Conservation (phyloP, 2,797 vertebrate genomes). For the Todus mexicanus region DNA sequence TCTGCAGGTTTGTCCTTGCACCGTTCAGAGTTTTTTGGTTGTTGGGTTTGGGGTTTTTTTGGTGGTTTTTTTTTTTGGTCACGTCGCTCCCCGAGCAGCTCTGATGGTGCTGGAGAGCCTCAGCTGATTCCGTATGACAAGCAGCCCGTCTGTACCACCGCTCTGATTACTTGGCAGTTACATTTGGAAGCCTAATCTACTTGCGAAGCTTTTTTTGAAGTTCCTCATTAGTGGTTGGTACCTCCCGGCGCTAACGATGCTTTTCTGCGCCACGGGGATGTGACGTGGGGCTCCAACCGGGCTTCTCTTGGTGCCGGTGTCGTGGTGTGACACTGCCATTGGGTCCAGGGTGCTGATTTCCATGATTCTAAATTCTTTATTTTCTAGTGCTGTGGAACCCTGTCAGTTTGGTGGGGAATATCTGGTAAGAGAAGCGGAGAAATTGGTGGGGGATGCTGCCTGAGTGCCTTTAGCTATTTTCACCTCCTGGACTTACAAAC, state of each 20-base stretch:
- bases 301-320: background rate
- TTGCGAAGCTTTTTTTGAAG: background rate
- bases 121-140: background rate
- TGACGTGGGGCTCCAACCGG: accelerated
- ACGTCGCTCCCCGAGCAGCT: background rate
- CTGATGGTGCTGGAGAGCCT: background rate
- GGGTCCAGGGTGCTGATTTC: too few species aligned
- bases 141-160: background rate
- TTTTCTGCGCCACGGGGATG: background rate
- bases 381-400: background rate
- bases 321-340: background rate
- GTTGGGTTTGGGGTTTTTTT: background rate
- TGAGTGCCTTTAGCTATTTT: background rate
- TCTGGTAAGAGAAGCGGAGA: background rate
- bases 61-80: too few species aligned
- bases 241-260: background rate
- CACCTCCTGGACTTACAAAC: background rate
- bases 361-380: background rate
- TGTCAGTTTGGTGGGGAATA: background rate
- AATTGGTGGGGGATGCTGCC: background rate
- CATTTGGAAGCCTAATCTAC: background rate
- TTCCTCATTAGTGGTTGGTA: background rate
- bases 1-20: background rate
- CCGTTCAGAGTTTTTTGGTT: background rate
- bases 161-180: background rate